Evolutionary conservation across 2,797 vertebrate species (phyloP), one percentile per base, ranked within the genome.

Genomic region (Thunnus albacares): DNA sequence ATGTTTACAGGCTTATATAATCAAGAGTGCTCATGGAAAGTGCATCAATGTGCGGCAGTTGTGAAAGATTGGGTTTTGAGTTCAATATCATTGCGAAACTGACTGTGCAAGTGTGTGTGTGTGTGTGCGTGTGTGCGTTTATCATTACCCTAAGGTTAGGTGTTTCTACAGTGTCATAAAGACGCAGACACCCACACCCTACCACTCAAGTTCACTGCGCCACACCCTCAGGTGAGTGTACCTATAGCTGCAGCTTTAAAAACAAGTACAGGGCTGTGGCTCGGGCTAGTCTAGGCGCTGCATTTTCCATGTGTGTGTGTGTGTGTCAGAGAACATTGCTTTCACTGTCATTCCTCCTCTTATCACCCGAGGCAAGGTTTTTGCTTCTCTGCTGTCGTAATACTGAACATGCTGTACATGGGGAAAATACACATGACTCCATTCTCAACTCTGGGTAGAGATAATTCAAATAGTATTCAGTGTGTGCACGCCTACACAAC

Each of bases 211-310:
- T 51, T 58, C 49, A 18, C 12, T 35, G 43, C 17, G 24, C 83
- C 87, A 69, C 89, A 83, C 90, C 91, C 79, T 83, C 51, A 75
- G 80, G 85, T 86, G 75, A 77, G 73, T 82, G 38, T 81, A 88
- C 80, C 72, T 79, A 77, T 30, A 71, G 53, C 77, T 81, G 56
- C 35, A 77, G 57, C 71, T 90, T 82, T 43, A 69, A 80, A 76
- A 80, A 83, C 85, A 88, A 88, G 83, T 61, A 80, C 55, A 70
- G 71, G 86, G 91, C 72, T 87, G 85, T 81, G 84, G 84, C 82
- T 79, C 8, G 58, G 88, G 84, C 87, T 63, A 86, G 88, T 85
- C 83, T 11, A 52, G 83, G 81, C 86, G 9, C 38, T 81, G 86
- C 45, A 20, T 67, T 43, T 75, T 53, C 6, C 71, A 63, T 67